Conservation (phyloP, 2,797 vertebrate species). For the Phataginus tetradactyla region DNA sequence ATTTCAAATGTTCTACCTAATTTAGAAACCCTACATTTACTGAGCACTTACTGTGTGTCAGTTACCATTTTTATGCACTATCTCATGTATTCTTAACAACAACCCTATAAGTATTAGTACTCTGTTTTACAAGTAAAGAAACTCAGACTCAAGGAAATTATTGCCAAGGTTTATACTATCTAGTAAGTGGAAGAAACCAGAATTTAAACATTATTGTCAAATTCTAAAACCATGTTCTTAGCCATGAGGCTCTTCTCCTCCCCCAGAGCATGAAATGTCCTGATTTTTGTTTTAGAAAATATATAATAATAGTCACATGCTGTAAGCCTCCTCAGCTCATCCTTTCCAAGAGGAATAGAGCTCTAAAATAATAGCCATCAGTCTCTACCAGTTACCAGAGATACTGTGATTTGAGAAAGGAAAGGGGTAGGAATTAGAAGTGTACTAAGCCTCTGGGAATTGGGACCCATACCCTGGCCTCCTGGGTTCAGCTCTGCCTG, state of each 20-base stretch:
- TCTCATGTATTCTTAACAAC: background rate
- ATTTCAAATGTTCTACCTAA: background rate
- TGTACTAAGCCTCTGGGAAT: background rate
- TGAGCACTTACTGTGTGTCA: background rate
- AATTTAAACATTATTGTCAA: background rate
- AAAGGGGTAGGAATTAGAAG: background rate
- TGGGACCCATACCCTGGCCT: background rate
- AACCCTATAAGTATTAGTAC: background rate
- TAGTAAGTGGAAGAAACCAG: background rate
- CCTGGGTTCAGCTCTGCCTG: background rate
- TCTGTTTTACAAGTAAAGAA: background rate
- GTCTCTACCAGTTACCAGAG: background rate
- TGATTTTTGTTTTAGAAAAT: conserved; percentile 29
- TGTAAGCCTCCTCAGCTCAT: background rate
- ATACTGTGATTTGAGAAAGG: background rate
- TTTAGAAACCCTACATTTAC: background rate
- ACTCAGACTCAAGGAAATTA: background rate
- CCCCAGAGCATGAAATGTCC: background rate
- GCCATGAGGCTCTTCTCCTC: background rate
- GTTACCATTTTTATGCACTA: background rate
- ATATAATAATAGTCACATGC: background rate
- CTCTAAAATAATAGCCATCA: background rate
- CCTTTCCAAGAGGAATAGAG: background rate
- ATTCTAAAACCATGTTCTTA: background rate
- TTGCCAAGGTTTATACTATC: background rate